phyloP scores from a whole-genome alignment of 2,797 vertebrate genomes.

The Microctenopoma lineatum region DNA sequence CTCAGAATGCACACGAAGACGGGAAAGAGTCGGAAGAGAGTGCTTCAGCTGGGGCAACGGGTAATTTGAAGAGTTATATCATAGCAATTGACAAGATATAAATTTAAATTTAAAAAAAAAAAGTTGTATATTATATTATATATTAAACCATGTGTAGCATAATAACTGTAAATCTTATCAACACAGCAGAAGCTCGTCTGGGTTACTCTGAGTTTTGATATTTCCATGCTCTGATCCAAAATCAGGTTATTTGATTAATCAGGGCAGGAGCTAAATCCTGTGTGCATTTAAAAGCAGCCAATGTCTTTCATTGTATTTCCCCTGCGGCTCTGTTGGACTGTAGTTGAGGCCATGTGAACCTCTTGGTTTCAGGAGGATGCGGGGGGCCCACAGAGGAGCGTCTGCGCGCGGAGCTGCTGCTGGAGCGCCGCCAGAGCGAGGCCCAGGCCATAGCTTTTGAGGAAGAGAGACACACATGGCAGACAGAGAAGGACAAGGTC shows the following conservation, averaged over 20 bases:
- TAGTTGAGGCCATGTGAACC: constrained; percentile 49
- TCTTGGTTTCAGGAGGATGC: constrained; percentile 63
- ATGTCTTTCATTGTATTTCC: constrained; percentile 45
- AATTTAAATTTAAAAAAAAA: constrained; percentile 3
- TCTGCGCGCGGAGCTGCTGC: constrained; percentile 92
- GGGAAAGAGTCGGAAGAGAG: constrained; percentile 59
- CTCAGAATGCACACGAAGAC: constrained; percentile 52
- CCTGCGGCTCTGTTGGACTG: constrained; percentile 26
- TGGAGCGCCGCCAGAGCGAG: constrained; percentile 93
- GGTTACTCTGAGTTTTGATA: constrained; percentile 30
- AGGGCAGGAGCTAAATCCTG: constrained; percentile 42
- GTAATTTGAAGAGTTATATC: constrained; percentile 40
- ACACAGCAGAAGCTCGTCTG: constrained; percentile 13
- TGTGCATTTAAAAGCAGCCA: constrained; percentile 36
- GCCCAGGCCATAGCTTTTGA: constrained; percentile 92
- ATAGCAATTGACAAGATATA: not conserved
- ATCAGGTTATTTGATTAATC: constrained; percentile 49
- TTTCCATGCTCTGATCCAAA: constrained; percentile 38
- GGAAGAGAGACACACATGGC: constrained; percentile 93
- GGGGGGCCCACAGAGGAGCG: constrained; percentile 84
- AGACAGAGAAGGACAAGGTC: constrained; percentile 97
- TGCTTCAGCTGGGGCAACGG: constrained; percentile 53
- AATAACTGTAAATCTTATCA: constrained; percentile 32
- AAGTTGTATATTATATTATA: constrained; percentile 17
- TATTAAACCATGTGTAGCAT: constrained; percentile 17